These are phyloP conservation scores for Lasioglossum vierecki DNA, from an alignment of 2,888 invertebrate species.

Conservation along the genomic window DNA sequence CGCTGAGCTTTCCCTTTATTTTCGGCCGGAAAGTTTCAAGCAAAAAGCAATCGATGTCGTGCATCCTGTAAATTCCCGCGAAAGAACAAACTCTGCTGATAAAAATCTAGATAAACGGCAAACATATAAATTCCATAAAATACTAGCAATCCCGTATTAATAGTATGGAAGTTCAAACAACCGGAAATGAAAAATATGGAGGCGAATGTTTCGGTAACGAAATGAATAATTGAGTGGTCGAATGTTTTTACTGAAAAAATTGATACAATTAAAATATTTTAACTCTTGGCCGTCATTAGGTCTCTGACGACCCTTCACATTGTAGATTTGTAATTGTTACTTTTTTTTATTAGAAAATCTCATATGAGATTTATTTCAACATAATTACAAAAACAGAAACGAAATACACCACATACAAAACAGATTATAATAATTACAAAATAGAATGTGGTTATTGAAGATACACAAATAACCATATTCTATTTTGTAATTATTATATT, in stretches of 20 bases:
- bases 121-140: background rate
- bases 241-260: background rate
- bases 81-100: background rate
- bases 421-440: no score
- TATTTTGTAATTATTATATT: no score
- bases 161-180: background rate
- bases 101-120: background rate
- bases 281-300: background rate
- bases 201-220: background rate
- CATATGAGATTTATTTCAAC: no score
- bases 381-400: no score
- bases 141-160: background rate
- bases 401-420: no score
- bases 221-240: background rate
- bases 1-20: constrained; percentile 51
- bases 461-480: no score
- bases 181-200: background rate
- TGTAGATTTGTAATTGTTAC: background rate
- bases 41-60: constrained; percentile 34
- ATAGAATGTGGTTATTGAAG: no score
- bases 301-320: background rate
- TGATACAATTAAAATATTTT: background rate
- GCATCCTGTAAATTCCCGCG: background rate
- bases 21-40: constrained; percentile 27
- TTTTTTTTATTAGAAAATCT: no score